Base-by-base conservation (phyloP, 2,888 invertebrate species). In the Synanthedon andrenaeformis region DNA sequence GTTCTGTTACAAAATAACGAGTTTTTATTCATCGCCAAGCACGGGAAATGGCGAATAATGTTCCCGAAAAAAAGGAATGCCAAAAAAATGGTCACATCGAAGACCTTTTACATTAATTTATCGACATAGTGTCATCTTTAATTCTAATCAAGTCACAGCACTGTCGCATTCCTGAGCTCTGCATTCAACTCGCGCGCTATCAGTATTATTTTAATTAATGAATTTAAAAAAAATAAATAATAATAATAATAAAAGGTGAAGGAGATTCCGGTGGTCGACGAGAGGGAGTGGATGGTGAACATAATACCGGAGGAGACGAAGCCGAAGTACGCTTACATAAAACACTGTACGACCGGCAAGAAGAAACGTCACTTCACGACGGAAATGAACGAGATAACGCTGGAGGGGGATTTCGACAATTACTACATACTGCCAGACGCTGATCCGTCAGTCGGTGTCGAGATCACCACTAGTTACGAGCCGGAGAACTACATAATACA, bases 351-450 rank as follows among this genome's bases (percentile, higher is more conserved):
- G 45, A 67, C 78, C 0, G 86, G 82, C 4, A 83, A 84, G 58
- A 87, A 87, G 57, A 85, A 84, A 45, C 57, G 84, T 0, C 86
- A 86, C 11, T 87, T 87, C 64, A 85, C 85, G 0, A 65, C 82
- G 0, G 85, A 87, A 0, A 79, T 86, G 79, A 83, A 75, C 51
- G 82, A 84, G 11, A 80, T 87, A 0, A 78, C 83, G 0, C 55
- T 86, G 0, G 84, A 84, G 53, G 82, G 83, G 0, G 82, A 84
- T 54, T 85, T 77, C 52, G 86, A 85, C n/a, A 86, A 87, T 52
- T 85, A 84, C 54, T 86, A 87, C 63, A 87, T 87, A 0, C 61
- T 86, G 0, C 86, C 86, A 0, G 86, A 87, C n/a, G 83, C 84
- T 0, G 86, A 87, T 11, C 86, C 86, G 0, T 80, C 82, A 0